Percentiles rank a stretch among this genome's conserved stretches.
Conservation (phyloP, 2,888 invertebrate species). For the Sarcophaga caerulescens region DNA sequence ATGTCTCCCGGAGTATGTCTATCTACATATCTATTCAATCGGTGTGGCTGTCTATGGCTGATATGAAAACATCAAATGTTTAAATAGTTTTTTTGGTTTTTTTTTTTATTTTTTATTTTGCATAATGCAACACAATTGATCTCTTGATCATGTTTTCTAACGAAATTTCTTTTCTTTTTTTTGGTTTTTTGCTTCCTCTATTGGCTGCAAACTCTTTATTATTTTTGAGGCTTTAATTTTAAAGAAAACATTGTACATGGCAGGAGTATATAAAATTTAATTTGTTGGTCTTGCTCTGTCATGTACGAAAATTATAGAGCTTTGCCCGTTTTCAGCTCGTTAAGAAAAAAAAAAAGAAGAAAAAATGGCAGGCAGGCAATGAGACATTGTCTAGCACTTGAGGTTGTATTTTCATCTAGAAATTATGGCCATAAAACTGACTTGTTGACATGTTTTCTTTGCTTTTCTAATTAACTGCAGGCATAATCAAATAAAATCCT, state of each 20-base stretch:
- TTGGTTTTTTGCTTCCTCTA: neutral
- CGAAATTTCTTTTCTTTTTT: conserved; percentile 4
- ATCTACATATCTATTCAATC: neutral
- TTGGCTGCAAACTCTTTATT: conserved; percentile 7
- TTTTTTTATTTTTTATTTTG: conserved; percentile 46
- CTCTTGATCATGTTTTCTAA: conserved; percentile 60
- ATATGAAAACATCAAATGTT: conserved; percentile 44
- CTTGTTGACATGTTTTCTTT: too few relatives aligned
- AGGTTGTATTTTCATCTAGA: neutral
- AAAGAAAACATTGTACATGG: conserved; percentile 17
- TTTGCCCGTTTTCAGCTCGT: conserved; percentile 59
- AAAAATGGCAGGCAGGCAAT: too few relatives aligned
- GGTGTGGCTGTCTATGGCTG: conserved; percentile 24
- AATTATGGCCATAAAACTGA: neutral
- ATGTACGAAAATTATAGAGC: conserved; percentile 62
- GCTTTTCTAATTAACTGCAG: too few relatives aligned
- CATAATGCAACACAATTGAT: conserved; percentile 56
- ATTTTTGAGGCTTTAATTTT: conserved; percentile 13
- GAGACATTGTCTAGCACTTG: neutral
- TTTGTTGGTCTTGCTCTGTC: conserved; percentile 62
- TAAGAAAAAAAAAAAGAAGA: neutral
- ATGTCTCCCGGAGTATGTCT: neutral
- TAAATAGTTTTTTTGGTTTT: too few relatives aligned
- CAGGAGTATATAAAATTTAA: conserved; percentile 31
- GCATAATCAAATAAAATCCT: too few relatives aligned